These are phyloP conservation scores for Melanotaenia maccullochi DNA, from an alignment of 2,797 vertebrate species.

Conservation along the genomic window DNA sequence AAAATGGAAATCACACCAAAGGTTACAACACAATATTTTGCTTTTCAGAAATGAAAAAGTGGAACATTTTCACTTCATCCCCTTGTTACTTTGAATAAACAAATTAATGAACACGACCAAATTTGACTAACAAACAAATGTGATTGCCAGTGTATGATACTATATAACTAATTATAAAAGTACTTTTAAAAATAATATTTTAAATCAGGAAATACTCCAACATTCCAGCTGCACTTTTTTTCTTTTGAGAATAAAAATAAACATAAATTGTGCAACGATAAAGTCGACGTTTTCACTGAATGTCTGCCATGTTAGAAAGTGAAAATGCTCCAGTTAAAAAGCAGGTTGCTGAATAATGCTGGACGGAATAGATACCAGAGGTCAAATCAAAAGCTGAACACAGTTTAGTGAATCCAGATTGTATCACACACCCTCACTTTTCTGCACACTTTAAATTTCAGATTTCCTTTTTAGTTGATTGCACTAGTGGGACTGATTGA, in stretches of 20 bases:
- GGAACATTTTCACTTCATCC: conserved; percentile 65
- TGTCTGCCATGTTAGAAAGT: conserved; percentile 28
- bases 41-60: conserved; percentile 13
- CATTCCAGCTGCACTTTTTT: not conserved
- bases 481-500: not conserved
- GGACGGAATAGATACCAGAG: conserved; percentile 29
- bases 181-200: not conserved
- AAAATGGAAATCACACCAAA: conserved; percentile 52
- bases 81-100: not conserved
- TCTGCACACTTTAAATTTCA: not conserved
- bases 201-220: not conserved
- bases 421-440: not conserved
- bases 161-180: not conserved
- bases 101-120: not conserved
- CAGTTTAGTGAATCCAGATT: not conserved
- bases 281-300: not conserved
- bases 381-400: conserved; percentile 1
- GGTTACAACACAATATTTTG: conserved; percentile 38
- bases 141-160: not conserved
- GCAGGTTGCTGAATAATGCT: conserved; percentile 35
- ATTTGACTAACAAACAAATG: too few species aligned
- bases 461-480: not conserved
- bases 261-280: not conserved
- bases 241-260: not conserved
- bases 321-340: conserved; percentile 63